Evolutionary conservation across 2,797 vertebrate genomes (phyloP).

Genomic region (Dermochelys coriacea): DNA sequence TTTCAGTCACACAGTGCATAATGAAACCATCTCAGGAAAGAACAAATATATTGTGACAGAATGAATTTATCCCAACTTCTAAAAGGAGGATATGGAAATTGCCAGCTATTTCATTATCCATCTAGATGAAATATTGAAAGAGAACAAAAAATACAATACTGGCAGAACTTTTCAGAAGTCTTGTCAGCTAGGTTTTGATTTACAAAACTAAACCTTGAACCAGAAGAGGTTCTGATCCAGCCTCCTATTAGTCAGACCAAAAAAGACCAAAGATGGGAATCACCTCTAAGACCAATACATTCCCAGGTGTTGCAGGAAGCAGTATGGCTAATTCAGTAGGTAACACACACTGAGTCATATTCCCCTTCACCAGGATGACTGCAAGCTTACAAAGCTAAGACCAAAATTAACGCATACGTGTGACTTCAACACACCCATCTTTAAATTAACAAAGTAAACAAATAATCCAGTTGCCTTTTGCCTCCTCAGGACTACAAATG

Average conservation of each 20-base stretch:
- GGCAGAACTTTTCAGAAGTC: background rate
- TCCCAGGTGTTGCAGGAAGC: accelerated
- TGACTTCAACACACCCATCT: background rate
- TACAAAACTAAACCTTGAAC: background rate
- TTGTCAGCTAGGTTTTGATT: background rate
- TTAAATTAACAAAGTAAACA: background rate
- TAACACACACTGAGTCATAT: background rate
- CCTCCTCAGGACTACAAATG: background rate
- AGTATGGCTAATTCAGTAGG: background rate
- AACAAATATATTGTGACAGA: background rate
- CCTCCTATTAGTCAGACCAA: background rate
- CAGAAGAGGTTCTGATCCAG: background rate
- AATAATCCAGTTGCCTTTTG: background rate
- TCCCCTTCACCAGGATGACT: background rate
- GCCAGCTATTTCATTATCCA: background rate
- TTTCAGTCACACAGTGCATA: background rate
- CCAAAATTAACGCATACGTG: background rate
- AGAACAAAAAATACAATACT: background rate
- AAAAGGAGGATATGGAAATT: background rate
- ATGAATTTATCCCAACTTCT: background rate
- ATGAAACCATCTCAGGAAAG: background rate
- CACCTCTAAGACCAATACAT: background rate
- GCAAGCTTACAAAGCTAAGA: accelerated
- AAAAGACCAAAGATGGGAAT: background rate
- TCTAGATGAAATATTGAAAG: background rate